Conservation (phyloP, 2,113 vertebrate species). For the Colaptes auratus region DNA sequence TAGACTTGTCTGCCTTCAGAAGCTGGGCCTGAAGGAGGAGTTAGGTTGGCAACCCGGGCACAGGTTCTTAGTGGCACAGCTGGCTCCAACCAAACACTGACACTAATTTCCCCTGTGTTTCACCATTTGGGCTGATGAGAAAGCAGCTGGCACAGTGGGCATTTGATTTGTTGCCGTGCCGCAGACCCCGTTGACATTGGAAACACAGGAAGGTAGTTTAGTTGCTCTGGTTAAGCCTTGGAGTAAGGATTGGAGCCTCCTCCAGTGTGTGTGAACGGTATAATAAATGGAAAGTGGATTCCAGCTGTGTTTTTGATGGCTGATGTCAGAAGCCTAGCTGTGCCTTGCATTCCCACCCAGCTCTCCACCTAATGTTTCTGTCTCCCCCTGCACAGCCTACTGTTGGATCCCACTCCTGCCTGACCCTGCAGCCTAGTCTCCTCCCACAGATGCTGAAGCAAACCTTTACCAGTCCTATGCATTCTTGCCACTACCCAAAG, state of each 20-base stretch:
- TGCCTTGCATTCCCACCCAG: not conserved
- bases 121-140: not conserved
- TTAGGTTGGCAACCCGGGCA: not conserved
- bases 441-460: not conserved
- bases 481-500: not conserved
- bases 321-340: not conserved
- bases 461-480: not conserved
- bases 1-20: not conserved
- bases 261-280: not conserved
- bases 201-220: not conserved
- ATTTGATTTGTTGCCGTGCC: not conserved
- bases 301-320: not conserved
- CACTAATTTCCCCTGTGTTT: not conserved
- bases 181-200: not conserved
- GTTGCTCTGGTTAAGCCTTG: not conserved
- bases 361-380: not conserved
- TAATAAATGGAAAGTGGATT: not conserved
- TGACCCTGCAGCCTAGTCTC: not conserved
- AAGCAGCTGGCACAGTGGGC: rapidly evolving
- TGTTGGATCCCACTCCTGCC: not conserved
- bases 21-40: not conserved
- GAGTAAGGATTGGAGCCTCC: not conserved
- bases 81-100: rapidly evolving
- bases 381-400: not conserved
- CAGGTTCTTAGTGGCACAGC: not conserved